Percentiles rank a stretch among this genome's conserved stretches.
Evolutionary conservation across 2,113 vertebrate species (phyloP).

Genomic region (Orcinus orca): DNA sequence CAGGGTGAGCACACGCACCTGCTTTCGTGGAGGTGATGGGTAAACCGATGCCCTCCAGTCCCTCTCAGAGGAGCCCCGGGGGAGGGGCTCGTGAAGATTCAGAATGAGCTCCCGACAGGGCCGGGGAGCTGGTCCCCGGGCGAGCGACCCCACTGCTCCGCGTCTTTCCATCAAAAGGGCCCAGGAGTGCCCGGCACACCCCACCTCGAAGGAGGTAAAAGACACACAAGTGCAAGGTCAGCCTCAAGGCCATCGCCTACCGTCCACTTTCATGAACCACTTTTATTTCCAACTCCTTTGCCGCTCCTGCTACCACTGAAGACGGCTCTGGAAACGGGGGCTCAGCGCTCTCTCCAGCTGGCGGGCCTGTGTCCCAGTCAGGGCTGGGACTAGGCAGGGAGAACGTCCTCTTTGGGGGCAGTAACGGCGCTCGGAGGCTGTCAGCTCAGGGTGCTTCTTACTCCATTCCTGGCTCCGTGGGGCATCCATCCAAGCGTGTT

Average conservation of each 20-base stretch:
- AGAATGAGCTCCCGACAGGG: neutral
- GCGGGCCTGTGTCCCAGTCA: neutral
- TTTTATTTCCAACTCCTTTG: too few species aligned
- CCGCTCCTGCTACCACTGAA: fast-evolving
- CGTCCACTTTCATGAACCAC: fast-evolving
- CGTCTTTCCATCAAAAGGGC: neutral
- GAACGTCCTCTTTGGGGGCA: too few species aligned
- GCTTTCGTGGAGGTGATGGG: fast-evolving
- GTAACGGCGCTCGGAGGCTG: too few species aligned
- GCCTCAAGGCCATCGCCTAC: fast-evolving
- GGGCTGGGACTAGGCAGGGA: fast-evolving
- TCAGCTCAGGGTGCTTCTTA: fast-evolving
- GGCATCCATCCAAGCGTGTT: neutral
- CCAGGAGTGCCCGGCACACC: too few species aligned
- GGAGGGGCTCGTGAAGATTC: fast-evolving
- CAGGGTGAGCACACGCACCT: fast-evolving
- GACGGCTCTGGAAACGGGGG: fast-evolving
- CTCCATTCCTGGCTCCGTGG: neutral
- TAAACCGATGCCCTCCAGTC: too few species aligned
- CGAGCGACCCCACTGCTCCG: fast-evolving
- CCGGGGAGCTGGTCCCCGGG: neutral
- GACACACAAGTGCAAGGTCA: neutral
- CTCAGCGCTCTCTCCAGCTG: neutral
- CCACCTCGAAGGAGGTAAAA: fast-evolving
- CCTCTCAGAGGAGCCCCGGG: neutral